Evolutionary conservation across 2,113 vertebrate species (phyloP).

Genomic region (Geococcyx californianus): DNA sequence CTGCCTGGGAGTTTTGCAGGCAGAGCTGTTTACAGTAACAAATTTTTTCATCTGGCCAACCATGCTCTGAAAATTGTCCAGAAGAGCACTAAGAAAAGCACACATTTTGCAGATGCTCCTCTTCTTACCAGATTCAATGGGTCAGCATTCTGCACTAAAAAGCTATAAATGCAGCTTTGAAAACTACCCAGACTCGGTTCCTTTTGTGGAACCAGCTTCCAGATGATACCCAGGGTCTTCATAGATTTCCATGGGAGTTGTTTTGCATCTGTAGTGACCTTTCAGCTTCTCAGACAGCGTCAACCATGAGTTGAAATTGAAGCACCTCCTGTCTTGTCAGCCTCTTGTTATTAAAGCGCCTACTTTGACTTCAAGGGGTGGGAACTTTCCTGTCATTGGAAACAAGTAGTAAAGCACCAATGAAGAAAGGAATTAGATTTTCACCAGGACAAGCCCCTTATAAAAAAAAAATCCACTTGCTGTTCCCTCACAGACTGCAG

Average conservation of each 20-base stretch:
- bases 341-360: background rate
- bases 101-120: background rate
- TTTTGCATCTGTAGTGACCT: background rate
- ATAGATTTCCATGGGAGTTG: background rate
- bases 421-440: slow-evolving; percentile 6
- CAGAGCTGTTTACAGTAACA: background rate
- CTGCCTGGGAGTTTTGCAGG: background rate
- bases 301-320: background rate
- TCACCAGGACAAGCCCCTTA: background rate
- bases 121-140: background rate
- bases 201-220: background rate
- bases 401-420: slow-evolving; percentile 51
- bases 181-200: fast-evolving
- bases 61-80: background rate
- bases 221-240: background rate
- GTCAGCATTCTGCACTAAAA: background rate
- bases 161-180: background rate
- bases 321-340: background rate
- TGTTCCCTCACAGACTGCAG: slow-evolving; percentile 61
- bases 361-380: background rate
- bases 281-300: background rate
- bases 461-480: background rate
- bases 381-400: background rate
- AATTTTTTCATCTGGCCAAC: background rate
- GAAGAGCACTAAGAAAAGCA: background rate